Percentiles rank a stretch among this genome's conserved stretches.
phyloP scores from a whole-genome alignment of 1,140 invertebrate species.

The Matsumurasca onukii region DNA sequence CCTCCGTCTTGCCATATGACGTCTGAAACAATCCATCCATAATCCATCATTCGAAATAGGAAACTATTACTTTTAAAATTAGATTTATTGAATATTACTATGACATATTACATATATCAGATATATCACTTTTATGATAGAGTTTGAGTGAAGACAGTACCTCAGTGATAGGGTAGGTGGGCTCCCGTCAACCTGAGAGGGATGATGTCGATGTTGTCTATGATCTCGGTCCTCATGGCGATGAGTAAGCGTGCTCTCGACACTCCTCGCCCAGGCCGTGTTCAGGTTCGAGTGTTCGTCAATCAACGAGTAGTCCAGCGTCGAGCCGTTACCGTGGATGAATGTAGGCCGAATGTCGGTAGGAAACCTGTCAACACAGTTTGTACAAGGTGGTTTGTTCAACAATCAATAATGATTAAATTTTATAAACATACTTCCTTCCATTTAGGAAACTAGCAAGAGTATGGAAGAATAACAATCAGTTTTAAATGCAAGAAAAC shows the following conservation, averaged over 20 bases:
- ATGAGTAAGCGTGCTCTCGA: slow-evolving; percentile 72
- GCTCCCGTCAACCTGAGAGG: slow-evolving; percentile 67
- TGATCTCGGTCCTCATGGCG: slow-evolving; percentile 74
- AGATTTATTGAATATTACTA: too few relatives aligned
- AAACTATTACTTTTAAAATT: too few relatives aligned
- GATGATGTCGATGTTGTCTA: slow-evolving; percentile 67
- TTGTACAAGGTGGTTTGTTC: too few relatives aligned
- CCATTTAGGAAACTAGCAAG: too few relatives aligned
- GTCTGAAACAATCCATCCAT: slow-evolving; percentile 46
- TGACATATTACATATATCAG: too few relatives aligned
- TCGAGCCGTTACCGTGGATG: slow-evolving; percentile 83
- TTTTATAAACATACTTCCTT: too few relatives aligned
- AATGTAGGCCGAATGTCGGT: slow-evolving; percentile 87
- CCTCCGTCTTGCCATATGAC: slow-evolving; percentile 71
- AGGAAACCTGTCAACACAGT: slow-evolving; percentile 79
- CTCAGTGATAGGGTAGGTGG: slow-evolving; percentile 65
- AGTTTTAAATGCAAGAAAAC: too few relatives aligned
- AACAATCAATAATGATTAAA: too few relatives aligned
- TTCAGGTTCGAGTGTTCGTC: slow-evolving; percentile 80
- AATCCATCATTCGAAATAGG: too few relatives aligned
- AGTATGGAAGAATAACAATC: too few relatives aligned
- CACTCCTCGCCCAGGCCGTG: slow-evolving; percentile 85
- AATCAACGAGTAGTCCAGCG: slow-evolving; percentile 75
- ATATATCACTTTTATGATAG: too few relatives aligned
- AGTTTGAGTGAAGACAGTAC: too few relatives aligned